Evolutionary conservation across 2,888 invertebrate genomes (phyloP), one percentile per base, ranked within the genome.

Genomic region (Cetonia aurata): DNA sequence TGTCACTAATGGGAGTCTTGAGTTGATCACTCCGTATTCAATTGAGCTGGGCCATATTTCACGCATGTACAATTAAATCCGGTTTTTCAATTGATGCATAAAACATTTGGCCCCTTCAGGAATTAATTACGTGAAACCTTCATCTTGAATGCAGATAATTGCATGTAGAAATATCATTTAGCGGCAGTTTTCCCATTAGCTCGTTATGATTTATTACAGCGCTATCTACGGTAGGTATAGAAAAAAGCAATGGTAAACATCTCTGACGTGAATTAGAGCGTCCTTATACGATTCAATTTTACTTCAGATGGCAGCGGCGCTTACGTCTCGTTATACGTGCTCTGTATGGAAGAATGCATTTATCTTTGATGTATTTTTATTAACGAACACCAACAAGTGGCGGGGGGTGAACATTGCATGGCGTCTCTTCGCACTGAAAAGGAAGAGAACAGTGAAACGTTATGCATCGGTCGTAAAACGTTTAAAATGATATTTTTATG

Each of bases 311-410:
- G 41, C 57, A 42, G 17, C 19, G 57, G 57, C 57, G 57, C 42
- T 57, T 57, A 12, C 42, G 42, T n/a, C 17, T 42, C 6, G 1
- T 4, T 42, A 4, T 25, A 3, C 3, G 42, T 10, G 12, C 9
- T 17, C 42, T 10, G 57, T 41, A 57, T 42, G 57, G 57, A 57
- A 25, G 57, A 57, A 57, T 57, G 19, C 19, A 42, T 57, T 57
- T 56, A 56, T 56, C 56, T 56, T 56, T 57, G 57, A 57, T 57
- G 57, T 57, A 41, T 37, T 42, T 57, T 42, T 42, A 57, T 57
- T 57, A 57, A 57, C 57, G 57, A 25, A 57, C 42, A 42, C 41
- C 42, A 55, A 55, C 33, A 42, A 42, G 57, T 57, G 57, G 57
- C 41, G 1, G 8, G 37, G 9, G 57, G 19, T 10, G 42, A 42